Evolutionary conservation across 2,113 vertebrate genomes (phyloP).

Genomic region (Cynocephalus volans): DNA sequence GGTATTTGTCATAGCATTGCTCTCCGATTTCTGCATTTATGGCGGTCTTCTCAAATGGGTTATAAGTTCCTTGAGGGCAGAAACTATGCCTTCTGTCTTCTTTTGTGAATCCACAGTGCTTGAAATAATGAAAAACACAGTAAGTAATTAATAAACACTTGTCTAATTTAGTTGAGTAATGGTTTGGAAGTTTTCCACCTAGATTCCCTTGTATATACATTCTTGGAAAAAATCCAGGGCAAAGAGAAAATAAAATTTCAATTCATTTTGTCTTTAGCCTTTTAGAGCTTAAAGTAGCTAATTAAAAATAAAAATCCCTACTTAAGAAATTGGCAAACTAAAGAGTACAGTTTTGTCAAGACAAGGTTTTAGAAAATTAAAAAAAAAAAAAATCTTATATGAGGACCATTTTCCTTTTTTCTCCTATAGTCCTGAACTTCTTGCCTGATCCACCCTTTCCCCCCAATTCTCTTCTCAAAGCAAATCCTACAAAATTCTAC

Average conservation of each 20-base stretch:
- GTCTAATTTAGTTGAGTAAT: slow-evolving; percentile 54
- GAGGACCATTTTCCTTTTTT: not conserved
- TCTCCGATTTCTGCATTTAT: not conserved
- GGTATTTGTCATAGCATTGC: not conserved
- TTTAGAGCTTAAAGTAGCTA: slow-evolving; percentile 49
- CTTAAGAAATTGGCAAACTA: slow-evolving; percentile 48
- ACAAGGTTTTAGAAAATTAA: not conserved
- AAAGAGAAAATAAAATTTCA: slow-evolving; percentile 57
- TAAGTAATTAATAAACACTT: slow-evolving; percentile 23
- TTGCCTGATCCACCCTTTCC: not conserved
- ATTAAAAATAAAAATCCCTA: slow-evolving; percentile 51
- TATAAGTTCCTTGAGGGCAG: not conserved
- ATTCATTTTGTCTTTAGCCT: slow-evolving; percentile 1
- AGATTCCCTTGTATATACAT: slow-evolving; percentile 31
- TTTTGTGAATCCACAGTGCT: not conserved
- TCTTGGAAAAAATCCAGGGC: slow-evolving; percentile 51
- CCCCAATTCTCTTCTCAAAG: not conserved
- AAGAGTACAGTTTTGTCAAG: not conserved
- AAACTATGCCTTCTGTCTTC: not conserved
- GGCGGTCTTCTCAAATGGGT: not conserved
- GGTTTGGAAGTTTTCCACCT: not conserved
- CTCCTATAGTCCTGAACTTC: not conserved
- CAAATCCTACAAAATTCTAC: not conserved
- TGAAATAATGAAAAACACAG: not conserved
- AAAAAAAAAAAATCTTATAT: not conserved